Conservation (phyloP, 2,797 vertebrate genomes). For the Parauchenoglanis ngamensis region DNA sequence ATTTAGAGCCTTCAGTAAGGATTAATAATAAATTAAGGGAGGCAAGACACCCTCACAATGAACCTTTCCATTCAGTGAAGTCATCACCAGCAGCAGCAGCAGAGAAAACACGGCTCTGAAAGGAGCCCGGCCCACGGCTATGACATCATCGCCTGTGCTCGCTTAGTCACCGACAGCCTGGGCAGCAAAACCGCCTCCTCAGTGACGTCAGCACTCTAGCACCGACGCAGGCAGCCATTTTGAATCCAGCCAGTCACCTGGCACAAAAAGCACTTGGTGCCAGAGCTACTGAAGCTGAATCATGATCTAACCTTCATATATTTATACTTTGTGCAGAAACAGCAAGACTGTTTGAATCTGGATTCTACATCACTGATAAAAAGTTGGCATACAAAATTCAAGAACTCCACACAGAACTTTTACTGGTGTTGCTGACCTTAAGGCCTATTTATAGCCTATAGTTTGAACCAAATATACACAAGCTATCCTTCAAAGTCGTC, state of each 20-base stretch:
- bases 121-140: slow-evolving; percentile 60
- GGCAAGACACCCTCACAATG: slow-evolving; percentile 43
- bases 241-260: slow-evolving; percentile 60
- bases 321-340: background rate
- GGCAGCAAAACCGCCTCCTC: slow-evolving; percentile 60
- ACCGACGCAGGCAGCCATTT: slow-evolving; percentile 61
- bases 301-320: slow-evolving; percentile 10
- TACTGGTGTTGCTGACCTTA: background rate
- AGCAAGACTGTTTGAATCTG: background rate
- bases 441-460: background rate
- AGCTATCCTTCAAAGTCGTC: background rate
- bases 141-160: slow-evolving; percentile 62
- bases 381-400: background rate
- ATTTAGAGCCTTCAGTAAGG: slow-evolving; percentile 39
- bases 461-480: slow-evolving; percentile 7
- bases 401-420: background rate
- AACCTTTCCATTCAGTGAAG: slow-evolving; percentile 57
- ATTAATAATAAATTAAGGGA: slow-evolving; percentile 54
- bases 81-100: slow-evolving; percentile 54
- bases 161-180: slow-evolving; percentile 62
- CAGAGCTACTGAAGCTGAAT: slow-evolving; percentile 37
- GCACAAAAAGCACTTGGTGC: slow-evolving; percentile 53
- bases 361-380: slow-evolving; percentile 8
- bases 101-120: slow-evolving; percentile 56
- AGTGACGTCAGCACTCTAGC: slow-evolving; percentile 57